A percentile compares a stretch with the other conserved stretches of the same genome.
phyloP scores from a whole-genome alignment of 2,113 vertebrate genomes.

The Lichenostomus cassidix region DNA sequence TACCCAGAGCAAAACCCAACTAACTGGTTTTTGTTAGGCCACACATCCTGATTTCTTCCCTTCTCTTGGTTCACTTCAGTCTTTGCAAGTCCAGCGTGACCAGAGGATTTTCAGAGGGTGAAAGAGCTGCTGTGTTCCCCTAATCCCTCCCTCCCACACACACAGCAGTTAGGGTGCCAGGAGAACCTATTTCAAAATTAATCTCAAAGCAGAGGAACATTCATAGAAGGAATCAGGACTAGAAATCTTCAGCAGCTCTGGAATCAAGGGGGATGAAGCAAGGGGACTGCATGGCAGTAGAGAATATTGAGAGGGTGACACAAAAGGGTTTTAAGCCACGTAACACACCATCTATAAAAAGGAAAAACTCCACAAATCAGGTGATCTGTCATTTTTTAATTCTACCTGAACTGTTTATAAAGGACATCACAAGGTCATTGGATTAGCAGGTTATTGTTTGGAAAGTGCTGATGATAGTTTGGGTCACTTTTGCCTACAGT shows the following conservation, averaged over 20 bases:
- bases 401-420: neutral
- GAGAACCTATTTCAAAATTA: neutral
- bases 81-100: neutral
- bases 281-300: rapidly evolving
- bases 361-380: neutral
- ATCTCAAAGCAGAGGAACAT: neutral
- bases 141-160: neutral
- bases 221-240: neutral
- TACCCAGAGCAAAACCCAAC: neutral
- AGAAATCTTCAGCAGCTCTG: neutral
- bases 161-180: neutral
- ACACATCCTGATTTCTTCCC: neutral
- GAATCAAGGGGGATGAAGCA: neutral
- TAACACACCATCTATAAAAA: neutral
- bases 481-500: neutral
- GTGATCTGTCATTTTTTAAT: neutral
- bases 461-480: neutral
- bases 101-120: slow-evolving; percentile 37
- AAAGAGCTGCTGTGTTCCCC: slow-evolving; percentile 50
- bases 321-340: neutral
- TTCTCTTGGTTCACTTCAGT: neutral
- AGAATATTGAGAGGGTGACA: neutral
- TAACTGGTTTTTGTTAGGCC: neutral
- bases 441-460: neutral
- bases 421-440: neutral